Evolutionary conservation across 92 coral and sea anemone genomes (phyloP).

Genomic region (Galaxea fascicularis): DNA sequence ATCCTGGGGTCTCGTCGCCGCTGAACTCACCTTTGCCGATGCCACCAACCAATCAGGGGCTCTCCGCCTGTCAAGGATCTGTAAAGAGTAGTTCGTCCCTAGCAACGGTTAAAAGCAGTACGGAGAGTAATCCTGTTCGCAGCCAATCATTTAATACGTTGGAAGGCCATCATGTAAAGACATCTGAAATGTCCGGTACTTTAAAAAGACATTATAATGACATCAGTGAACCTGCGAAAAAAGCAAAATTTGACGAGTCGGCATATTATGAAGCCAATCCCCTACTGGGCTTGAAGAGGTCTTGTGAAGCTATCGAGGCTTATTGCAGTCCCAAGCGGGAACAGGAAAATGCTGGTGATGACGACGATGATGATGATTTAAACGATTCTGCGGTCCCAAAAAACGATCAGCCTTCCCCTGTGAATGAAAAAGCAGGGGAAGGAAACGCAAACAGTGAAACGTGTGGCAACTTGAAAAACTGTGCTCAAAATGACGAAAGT

Average conservation of each 20-base stretch:
- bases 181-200: constrained; percentile 20
- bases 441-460: constrained; percentile 44
- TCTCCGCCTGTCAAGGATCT: constrained; percentile 28
- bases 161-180: constrained; percentile 21
- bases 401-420: constrained; percentile 52
- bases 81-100: constrained; percentile 22
- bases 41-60: constrained; percentile 14
- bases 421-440: constrained; percentile 38
- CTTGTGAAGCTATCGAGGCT: constrained; percentile 93
- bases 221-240: constrained; percentile 48
- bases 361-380: constrained; percentile 12
- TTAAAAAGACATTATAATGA: constrained; percentile 42
- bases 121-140: constrained; percentile 1
- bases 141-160: constrained; percentile 2
- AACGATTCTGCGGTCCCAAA: constrained; percentile 34
- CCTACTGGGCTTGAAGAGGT: constrained; percentile 88
- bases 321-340: constrained; percentile 61
- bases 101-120: not conserved
- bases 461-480: constrained; percentile 57
- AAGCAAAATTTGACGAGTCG: constrained; percentile 65
- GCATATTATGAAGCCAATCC: constrained; percentile 84
- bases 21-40: constrained; percentile 32
- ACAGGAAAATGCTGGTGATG: constrained; percentile 15
- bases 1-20: constrained; percentile 26
- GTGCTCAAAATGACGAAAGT: constrained; percentile 40